Evolutionary conservation across 2,113 vertebrate species (phyloP).

Genomic region (Macroglossus sobrinus): DNA sequence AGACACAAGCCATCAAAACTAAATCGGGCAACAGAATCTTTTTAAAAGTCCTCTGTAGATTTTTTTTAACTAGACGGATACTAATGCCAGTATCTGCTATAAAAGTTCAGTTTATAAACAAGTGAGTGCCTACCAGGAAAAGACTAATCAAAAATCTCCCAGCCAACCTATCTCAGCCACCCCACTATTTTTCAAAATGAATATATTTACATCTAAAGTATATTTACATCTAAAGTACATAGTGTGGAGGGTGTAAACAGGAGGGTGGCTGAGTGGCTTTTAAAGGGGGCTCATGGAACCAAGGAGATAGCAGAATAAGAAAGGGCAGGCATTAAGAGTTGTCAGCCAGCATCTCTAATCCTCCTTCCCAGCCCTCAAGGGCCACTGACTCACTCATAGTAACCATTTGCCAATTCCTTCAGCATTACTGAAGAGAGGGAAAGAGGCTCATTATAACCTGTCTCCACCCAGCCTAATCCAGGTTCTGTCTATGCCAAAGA

Average conservation of each 20-base stretch:
- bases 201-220: background rate
- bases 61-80: background rate
- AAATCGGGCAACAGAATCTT: background rate
- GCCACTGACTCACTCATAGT: background rate
- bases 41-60: background rate
- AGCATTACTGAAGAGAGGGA: background rate
- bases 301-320: fast-evolving
- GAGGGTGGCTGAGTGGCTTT: background rate
- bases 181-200: background rate
- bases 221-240: fast-evolving
- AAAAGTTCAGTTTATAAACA: background rate
- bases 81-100: background rate
- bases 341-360: background rate
- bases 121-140: background rate
- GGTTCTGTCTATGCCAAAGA: background rate
- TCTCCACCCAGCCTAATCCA: background rate
- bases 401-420: background rate
- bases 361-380: background rate
- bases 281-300: background rate
- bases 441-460: background rate
- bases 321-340: background rate
- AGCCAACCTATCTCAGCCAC: background rate
- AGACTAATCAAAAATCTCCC: background rate
- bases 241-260: fast-evolving
- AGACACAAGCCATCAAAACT: background rate